Base-by-base conservation (phyloP, 1,140 invertebrate species). In the Phthorimaea operculella region DNA sequence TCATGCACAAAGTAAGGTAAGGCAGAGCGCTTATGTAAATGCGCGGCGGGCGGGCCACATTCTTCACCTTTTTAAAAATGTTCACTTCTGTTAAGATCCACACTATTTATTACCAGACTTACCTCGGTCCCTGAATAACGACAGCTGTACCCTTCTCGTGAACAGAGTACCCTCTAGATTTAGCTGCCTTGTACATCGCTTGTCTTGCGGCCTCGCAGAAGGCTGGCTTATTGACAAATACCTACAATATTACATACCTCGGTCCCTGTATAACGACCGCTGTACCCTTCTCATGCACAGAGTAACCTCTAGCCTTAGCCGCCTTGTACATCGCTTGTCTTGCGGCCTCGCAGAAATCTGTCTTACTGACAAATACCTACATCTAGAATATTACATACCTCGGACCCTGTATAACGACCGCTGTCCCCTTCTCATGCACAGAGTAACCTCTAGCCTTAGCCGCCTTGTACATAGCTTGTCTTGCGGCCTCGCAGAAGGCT, bases 401-500 rank as follows among this genome's bases (percentile, higher is more conserved):
- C n/a, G n/a, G n/a, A 1, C 97, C 97, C 87, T 99, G 97, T 76
- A 99, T 97, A 1, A 92, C 92, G 0, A 99, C 91, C 62, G 94
- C 90, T 1, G 95, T 98, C 3, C 95, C 97, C 49, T 80, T 88
- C 28, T 89, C 83, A 64, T 92, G 93, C 52, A 66, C 74, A 2
- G 64, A 59, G 15, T 86, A 79, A 0, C 89, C 88, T 10, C 93
- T 72, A 34, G 90, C 85, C 53, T 89, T 82, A 0, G 90, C 92
- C 2, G 92, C 89, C 34, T 90, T 73, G 16, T 90, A 75, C 1
- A 99, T 70, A 4, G 94, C 85, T 45, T 91, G 64, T 9, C 94
- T 87, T 0, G 92, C 92, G 17, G 84, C 84, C 58, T 87, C 79
- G 84, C 94, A 95, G 81, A 96, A 99, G 0, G 96, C 92, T 47